Evolutionary conservation across 2,888 invertebrate species (phyloP).

Genomic region (Cantharis rustica): DNA sequence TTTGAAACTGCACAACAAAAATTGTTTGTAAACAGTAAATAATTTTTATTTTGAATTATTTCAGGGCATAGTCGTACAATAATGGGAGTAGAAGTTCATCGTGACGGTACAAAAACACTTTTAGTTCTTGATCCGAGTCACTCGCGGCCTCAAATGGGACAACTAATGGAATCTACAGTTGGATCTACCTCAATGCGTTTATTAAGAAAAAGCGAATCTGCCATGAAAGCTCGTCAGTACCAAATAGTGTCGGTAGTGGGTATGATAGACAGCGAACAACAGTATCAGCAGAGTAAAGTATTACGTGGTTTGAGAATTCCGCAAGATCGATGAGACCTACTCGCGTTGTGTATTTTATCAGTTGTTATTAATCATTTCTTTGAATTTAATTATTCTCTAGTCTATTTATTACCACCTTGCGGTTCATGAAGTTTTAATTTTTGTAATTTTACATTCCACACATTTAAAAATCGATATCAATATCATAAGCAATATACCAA

Average conservation of each 20-base stretch:
- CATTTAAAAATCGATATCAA: not conserved
- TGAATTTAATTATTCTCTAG: conserved; percentile 5
- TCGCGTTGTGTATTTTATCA: conserved; percentile 1
- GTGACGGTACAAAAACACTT: conserved; percentile 67
- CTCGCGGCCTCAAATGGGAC: conserved; percentile 77
- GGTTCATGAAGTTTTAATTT: conserved; percentile 43
- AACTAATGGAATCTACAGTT: conserved; percentile 63
- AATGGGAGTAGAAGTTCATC: conserved; percentile 82
- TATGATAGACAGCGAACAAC: conserved; percentile 70
- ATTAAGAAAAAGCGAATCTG: conserved; percentile 73
- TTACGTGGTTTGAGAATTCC: conserved; percentile 76
- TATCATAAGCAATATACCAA: conserved; percentile 6
- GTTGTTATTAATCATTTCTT: conserved; percentile 10
- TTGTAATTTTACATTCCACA: conserved; percentile 21
- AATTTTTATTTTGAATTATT: not conserved
- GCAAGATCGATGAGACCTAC: conserved; percentile 67
- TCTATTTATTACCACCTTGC: conserved; percentile 47
- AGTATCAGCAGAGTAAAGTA: conserved; percentile 81
- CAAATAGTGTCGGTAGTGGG: conserved; percentile 83
- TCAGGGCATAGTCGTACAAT: conserved; percentile 88
- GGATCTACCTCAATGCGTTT: conserved; percentile 66
- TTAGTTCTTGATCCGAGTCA: conserved; percentile 87
- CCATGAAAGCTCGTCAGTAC: conserved; percentile 84
- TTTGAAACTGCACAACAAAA: too few species aligned
- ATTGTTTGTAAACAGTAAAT: too few species aligned